A percentile compares a stretch with the other conserved stretches of the same genome.
phyloP scores from a whole-genome alignment of 1,140 invertebrate species.

The Sarcophaga peregrina region DNA sequence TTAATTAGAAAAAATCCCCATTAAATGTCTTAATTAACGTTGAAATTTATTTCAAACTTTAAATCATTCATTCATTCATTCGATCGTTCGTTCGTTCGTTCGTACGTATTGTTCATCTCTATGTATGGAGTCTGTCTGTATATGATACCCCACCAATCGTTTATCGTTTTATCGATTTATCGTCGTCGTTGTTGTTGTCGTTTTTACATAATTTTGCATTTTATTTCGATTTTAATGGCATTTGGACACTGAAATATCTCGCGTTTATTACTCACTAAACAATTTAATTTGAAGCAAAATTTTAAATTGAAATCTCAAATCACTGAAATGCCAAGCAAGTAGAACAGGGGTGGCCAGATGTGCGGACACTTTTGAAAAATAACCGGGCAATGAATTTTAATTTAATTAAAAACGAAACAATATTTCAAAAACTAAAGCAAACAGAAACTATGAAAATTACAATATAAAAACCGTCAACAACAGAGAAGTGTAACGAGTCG shows the following conservation, averaged over 20 bases:
- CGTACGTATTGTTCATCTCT: too few relatives aligned
- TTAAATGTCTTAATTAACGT: constrained; percentile 41
- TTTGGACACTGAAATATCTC: too few relatives aligned
- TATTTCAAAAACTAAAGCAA: constrained; percentile 20
- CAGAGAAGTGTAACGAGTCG: neutral
- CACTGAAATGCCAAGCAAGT: neutral
- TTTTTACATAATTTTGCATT: constrained; percentile 41
- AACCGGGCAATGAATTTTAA: constrained; percentile 34
- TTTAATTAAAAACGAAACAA: constrained; percentile 32
- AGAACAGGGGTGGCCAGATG: neutral
- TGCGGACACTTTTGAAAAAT: constrained; percentile 20
- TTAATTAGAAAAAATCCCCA: constrained; percentile 33
- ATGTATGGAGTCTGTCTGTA: too few relatives aligned
- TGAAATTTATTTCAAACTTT: constrained; percentile 35
- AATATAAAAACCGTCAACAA: neutral
- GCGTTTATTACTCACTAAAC: neutral
- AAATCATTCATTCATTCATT: constrained; percentile 12
- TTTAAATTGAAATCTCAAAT: neutral
- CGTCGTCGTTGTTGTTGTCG: neutral
- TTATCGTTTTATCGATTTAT: neutral
- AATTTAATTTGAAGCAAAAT: neutral
- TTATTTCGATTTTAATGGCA: constrained; percentile 5
- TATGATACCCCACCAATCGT: neutral
- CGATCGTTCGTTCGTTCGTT: neutral
- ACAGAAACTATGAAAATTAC: neutral